phyloP scores from a whole-genome alignment of 2,113 vertebrate species.

The Bostrychus sinensis region DNA sequence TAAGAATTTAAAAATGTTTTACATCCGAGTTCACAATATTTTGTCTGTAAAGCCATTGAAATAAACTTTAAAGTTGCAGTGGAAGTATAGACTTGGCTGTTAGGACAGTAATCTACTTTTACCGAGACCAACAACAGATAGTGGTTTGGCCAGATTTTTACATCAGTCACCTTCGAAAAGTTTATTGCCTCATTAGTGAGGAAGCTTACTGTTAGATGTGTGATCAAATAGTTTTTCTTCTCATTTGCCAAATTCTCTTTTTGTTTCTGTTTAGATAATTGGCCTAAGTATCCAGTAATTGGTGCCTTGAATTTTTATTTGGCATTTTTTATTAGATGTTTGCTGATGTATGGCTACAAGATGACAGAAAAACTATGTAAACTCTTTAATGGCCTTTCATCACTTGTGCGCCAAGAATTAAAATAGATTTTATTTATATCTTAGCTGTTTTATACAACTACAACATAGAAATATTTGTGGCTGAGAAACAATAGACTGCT shows the following conservation, averaged over 20 bases:
- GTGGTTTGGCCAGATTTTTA: constrained; percentile 45
- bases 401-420: constrained; percentile 30
- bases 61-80: constrained; percentile 26
- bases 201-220: constrained; percentile 53
- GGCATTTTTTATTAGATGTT: constrained; percentile 52
- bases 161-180: constrained; percentile 37
- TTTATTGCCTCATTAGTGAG: constrained; percentile 65
- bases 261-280: constrained; percentile 54
- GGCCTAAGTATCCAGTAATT: constrained; percentile 49
- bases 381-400: constrained; percentile 51
- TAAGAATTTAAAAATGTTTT: constrained; percentile 13
- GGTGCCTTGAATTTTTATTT: constrained; percentile 49
- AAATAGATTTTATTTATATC: constrained; percentile 16
- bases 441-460: constrained; percentile 13
- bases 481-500: constrained; percentile 13
- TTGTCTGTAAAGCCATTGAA: constrained; percentile 54
- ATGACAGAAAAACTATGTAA: constrained; percentile 52
- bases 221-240: constrained; percentile 59
- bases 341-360: constrained; percentile 48
- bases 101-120: constrained; percentile 39
- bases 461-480: constrained; percentile 18
- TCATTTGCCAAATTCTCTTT: constrained; percentile 33
- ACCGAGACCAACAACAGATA: constrained; percentile 46
- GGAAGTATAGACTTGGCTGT: constrained; percentile 48
- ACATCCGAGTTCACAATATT: constrained; percentile 24